A percentile compares a stretch with the other conserved stretches of the same genome.
These are phyloP conservation scores for Drosophila rufa DNA, from an alignment of 1,140 invertebrate genomes.

Conservation along the genomic window DNA sequence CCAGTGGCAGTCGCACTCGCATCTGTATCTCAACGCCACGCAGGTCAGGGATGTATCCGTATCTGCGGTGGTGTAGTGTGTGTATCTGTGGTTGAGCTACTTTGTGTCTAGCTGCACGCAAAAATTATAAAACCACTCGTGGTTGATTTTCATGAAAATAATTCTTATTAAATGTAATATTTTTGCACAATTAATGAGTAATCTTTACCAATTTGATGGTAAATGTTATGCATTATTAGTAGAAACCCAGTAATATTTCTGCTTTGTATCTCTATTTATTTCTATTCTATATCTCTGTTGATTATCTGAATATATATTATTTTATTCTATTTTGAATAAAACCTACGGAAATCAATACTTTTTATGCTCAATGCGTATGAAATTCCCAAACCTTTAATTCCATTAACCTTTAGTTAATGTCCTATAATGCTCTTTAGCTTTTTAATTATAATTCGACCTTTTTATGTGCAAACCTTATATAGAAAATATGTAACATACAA, in stretches of 20 bases:
- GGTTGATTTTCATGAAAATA: no score
- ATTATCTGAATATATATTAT: neutral
- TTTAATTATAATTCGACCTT: neutral
- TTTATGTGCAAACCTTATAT: neutral
- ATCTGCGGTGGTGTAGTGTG: slow-evolving; percentile 15
- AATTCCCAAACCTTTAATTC: neutral
- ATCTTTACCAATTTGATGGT: neutral
- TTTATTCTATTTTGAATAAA: neutral
- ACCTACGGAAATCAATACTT: neutral
- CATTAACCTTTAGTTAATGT: no score
- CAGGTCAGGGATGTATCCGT: slow-evolving; percentile 41
- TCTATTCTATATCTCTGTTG: neutral
- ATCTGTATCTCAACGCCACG: slow-evolving; percentile 33
- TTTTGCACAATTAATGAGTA: neutral
- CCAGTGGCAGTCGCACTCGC: slow-evolving; percentile 7
- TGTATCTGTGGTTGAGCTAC: slow-evolving; percentile 6
- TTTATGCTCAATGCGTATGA: neutral
- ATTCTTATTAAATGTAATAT: neutral
- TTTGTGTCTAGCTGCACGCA: neutral
- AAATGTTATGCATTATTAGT: no score
- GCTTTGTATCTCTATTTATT: neutral
- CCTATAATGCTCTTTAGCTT: no score
- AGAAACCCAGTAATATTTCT: neutral
- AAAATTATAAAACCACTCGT: neutral
- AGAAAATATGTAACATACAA: neutral